Percentiles rank a stretch among this genome's conserved stretches.
These are phyloP conservation scores for Ormyrus nitidulus DNA, from an alignment of 2,888 invertebrate genomes.

Conservation along the genomic window DNA sequence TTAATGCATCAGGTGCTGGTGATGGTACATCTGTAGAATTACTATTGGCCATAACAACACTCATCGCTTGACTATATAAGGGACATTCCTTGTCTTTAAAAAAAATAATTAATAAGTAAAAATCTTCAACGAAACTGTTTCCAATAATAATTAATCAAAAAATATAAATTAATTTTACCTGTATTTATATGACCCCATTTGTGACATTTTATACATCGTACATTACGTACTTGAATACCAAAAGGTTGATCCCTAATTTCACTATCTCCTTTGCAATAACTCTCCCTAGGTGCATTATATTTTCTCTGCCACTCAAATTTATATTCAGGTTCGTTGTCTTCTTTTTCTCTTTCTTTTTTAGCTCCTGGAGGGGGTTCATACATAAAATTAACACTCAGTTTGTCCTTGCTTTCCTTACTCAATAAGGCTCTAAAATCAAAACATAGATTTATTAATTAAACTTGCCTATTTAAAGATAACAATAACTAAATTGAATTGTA, in stretches of 20 bases:
- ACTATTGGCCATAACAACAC: slow-evolving; percentile 83
- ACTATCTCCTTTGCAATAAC: slow-evolving; percentile 97
- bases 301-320: slow-evolving; percentile 99
- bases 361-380: slow-evolving; percentile 99
- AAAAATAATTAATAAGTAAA: slow-evolving; percentile 5
- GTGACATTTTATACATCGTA: slow-evolving; percentile 98
- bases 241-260: slow-evolving; percentile 99
- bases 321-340: slow-evolving; percentile 96
- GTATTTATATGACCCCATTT: slow-evolving; percentile 99
- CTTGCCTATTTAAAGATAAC: slow-evolving; percentile 20
- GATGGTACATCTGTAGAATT: slow-evolving; percentile 79
- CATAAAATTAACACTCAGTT: slow-evolving; percentile 98
- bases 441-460: slow-evolving; percentile 21
- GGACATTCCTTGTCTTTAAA: slow-evolving; percentile 92
- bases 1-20: slow-evolving; percentile 81
- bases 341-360: slow-evolving; percentile 92
- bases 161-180: slow-evolving; percentile 75
- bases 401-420: slow-evolving; percentile 99
- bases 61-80: slow-evolving; percentile 90
- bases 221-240: slow-evolving; percentile 97
- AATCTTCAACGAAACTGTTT: slow-evolving; percentile 1
- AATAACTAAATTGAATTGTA: slow-evolving; percentile 6
- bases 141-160: slow-evolving; percentile 27
- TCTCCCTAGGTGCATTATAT: slow-evolving; percentile 98
- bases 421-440: slow-evolving; percentile 86